phyloP scores from a whole-genome alignment of 2,888 invertebrate species.

The Caenorhabditis virilis region DNA sequence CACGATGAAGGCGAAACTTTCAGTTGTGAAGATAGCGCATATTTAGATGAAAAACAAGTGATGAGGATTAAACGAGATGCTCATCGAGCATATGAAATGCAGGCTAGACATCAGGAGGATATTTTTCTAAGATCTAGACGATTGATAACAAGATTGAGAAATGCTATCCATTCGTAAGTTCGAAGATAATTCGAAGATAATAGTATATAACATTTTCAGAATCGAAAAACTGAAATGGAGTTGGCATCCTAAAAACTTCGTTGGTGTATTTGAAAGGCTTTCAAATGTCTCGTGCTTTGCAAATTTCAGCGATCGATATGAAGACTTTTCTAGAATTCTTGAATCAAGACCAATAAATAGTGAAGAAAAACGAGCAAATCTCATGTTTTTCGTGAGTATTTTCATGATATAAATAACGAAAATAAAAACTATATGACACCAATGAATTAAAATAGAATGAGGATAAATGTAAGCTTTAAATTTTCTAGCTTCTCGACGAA shows the following conservation, averaged over 20 bases:
- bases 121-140: constrained; percentile 60
- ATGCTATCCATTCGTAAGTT: constrained; percentile 48
- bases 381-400: constrained; percentile 48
- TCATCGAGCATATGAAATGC: constrained; percentile 64
- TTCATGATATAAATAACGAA: constrained; percentile 14
- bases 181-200: background rate
- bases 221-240: constrained; percentile 53
- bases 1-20: constrained; percentile 35
- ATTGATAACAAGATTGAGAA: constrained; percentile 52
- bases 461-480: too few relatives aligned
- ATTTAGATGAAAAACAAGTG: constrained; percentile 48
- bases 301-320: constrained; percentile 40
- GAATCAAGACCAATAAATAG: constrained; percentile 22
- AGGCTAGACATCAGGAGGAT: constrained; percentile 66
- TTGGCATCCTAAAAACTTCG: constrained; percentile 59
- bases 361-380: constrained; percentile 48
- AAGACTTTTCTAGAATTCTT: constrained; percentile 34
- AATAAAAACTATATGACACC: constrained; percentile 33
- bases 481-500: constrained; percentile 37
- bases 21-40: constrained; percentile 40
- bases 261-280: constrained; percentile 54
- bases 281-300: constrained; percentile 41
- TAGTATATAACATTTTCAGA: constrained; percentile 18
- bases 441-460: too few relatives aligned
- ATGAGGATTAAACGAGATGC: constrained; percentile 60